Evolutionary conservation across 2,888 invertebrate species (phyloP).

Genomic region (Monochamus alternatus): DNA sequence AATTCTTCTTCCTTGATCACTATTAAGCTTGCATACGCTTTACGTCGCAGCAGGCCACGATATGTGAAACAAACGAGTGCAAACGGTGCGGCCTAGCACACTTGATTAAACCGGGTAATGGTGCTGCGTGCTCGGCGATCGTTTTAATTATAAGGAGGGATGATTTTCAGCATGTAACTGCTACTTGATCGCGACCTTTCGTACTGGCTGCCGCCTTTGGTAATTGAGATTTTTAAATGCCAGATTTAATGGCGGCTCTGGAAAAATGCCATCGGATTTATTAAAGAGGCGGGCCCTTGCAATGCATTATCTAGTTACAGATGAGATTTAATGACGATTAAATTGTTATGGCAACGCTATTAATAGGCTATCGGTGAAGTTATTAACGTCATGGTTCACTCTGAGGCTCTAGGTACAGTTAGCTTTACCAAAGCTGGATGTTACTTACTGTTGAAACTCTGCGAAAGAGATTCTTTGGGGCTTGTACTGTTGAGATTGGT

Average conservation of each 20-base stretch:
- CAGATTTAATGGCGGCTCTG: slow-evolving; percentile 55
- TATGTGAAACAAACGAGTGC: slow-evolving; percentile 40
- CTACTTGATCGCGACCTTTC: slow-evolving; percentile 48
- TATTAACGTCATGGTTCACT: background rate
- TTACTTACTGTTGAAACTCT: background rate
- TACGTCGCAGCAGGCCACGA: slow-evolving; percentile 36
- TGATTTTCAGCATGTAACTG: slow-evolving; percentile 45
- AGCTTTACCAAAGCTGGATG: background rate
- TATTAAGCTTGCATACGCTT: slow-evolving; percentile 45
- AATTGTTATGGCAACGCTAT: slow-evolving; percentile 24
- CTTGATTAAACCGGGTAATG: slow-evolving; percentile 42
- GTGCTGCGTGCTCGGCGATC: slow-evolving; percentile 25
- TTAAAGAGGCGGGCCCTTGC: slow-evolving; percentile 45
- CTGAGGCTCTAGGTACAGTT: background rate
- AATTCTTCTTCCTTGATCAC: slow-evolving; percentile 49
- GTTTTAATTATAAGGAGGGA: slow-evolving; percentile 45
- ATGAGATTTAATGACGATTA: slow-evolving; percentile 35
- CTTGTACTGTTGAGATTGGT: no score
- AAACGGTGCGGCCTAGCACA: slow-evolving; percentile 35
- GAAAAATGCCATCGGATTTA: slow-evolving; percentile 41
- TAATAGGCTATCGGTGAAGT: slow-evolving; percentile 9
- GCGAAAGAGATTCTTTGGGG: background rate
- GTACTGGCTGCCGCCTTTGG: slow-evolving; percentile 33
- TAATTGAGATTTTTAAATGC: slow-evolving; percentile 60
- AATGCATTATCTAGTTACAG: slow-evolving; percentile 37